Evolutionary conservation across 1,140 invertebrate genomes (phyloP), one percentile per base, ranked within the genome.

Genomic region (Drosophila ficusphila): DNA sequence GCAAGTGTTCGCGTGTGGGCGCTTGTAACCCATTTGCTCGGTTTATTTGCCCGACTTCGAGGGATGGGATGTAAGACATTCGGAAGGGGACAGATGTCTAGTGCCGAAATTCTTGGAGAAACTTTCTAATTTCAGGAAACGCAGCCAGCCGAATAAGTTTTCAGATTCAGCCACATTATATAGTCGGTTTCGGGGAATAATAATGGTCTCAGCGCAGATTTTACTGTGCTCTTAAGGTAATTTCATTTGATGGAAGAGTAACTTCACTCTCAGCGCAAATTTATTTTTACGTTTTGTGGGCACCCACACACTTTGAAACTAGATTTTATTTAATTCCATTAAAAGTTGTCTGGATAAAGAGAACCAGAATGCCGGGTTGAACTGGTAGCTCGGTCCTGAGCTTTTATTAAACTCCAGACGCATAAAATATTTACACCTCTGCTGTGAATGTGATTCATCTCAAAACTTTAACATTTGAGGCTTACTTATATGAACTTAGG

Each of bases 31-130:
- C 68, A 72, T 72, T 72, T 72, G 69, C 57, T 72, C 46, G 47
- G 33, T 73, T 72, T 73, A 73, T 73, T 73, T 72, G 52, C 47
- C 56, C 62, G 69, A 73, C 69, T 52, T 47, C 19, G n/a, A n/a
- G 16, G 42, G 11, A 12, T 25, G 38, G 42, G 14, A 5, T 19
- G 27, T 9, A n/a, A 14, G 19, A 33, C 29, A 31, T 44, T 9
- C 53, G 31, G 27, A 41, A 21, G 44, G 12, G 47, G 54, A 44
- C 56, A 61, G 36, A 27, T 34, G 46, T 41, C 60, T 48, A 51
- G 60, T 38, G 25, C 11, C 14, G 25, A 46, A 49, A 57, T 51
- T 52, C 62, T 33, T 14, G 34, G 62, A 7, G 41, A 67, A 67
- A 41, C 16, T 67, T 67, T 41, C 21, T 42, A 18, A 18, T 29